Conservation (phyloP, 2,113 vertebrate genomes). For the Boulengeromyrus knoepffleri region DNA sequence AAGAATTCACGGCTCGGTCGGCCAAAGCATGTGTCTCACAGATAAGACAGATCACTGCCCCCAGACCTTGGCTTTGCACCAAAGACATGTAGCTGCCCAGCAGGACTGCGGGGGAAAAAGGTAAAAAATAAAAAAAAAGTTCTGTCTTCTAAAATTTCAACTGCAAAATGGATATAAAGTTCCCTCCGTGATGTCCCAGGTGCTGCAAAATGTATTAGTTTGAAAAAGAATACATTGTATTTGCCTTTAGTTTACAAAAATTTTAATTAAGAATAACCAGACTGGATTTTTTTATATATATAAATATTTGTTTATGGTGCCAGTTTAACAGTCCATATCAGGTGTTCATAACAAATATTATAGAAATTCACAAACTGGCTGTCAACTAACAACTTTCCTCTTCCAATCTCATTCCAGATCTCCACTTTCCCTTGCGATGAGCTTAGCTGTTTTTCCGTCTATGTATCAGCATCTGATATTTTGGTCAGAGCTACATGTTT, state of each 20-base stretch:
- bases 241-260: neutral
- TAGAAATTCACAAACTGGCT: neutral
- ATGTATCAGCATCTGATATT: neutral
- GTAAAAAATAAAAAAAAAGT: neutral
- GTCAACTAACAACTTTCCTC: neutral
- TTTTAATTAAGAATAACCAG: neutral
- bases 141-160: neutral
- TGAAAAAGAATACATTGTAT: neutral
- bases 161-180: neutral
- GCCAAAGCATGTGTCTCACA: neutral
- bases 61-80: neutral
- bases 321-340: neutral
- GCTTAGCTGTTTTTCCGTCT: neutral
- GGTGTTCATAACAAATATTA: neutral
- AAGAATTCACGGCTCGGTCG: neutral
- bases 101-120: neutral
- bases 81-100: neutral
- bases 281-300: neutral
- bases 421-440: neutral
- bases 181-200: neutral
- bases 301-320: neutral
- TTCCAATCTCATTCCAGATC: neutral
- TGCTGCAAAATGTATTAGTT: neutral
- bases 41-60: constrained; percentile 2
- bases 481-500: neutral